Conservation (phyloP, 2,113 vertebrate genomes). For the Ginglymostoma cirratum region DNA sequence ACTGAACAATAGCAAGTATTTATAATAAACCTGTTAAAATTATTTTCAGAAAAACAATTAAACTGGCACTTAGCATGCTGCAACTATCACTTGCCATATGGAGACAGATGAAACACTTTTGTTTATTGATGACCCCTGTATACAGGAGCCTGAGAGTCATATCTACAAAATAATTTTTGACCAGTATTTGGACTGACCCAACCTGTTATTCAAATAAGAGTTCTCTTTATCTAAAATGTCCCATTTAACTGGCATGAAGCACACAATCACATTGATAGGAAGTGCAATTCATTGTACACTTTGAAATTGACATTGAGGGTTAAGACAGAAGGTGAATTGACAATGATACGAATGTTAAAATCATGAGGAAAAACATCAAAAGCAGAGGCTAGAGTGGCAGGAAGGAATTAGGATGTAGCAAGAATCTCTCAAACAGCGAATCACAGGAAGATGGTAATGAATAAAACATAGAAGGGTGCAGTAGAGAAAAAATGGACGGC, state of each 20-base stretch:
- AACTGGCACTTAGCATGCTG: not conserved
- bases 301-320: not conserved
- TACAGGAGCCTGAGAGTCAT: not conserved
- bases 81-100: not conserved
- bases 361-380: not conserved
- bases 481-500: not conserved
- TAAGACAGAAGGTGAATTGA: not conserved
- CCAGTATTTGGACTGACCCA: not conserved
- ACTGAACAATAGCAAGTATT: not conserved
- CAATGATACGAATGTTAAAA: not conserved
- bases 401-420: not conserved
- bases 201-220: not conserved
- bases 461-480: not conserved
- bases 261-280: not conserved
- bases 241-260: not conserved
- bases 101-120: not conserved
- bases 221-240: not conserved
- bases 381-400: not conserved
- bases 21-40: not conserved
- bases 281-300: not conserved
- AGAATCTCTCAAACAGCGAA: not conserved
- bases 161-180: not conserved
- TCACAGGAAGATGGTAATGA: not conserved
- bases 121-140: not conserved
- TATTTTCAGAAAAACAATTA: not conserved